Conservation (phyloP, 1,140 invertebrate genomes). For the Pseudomyrmex cubaensis region DNA sequence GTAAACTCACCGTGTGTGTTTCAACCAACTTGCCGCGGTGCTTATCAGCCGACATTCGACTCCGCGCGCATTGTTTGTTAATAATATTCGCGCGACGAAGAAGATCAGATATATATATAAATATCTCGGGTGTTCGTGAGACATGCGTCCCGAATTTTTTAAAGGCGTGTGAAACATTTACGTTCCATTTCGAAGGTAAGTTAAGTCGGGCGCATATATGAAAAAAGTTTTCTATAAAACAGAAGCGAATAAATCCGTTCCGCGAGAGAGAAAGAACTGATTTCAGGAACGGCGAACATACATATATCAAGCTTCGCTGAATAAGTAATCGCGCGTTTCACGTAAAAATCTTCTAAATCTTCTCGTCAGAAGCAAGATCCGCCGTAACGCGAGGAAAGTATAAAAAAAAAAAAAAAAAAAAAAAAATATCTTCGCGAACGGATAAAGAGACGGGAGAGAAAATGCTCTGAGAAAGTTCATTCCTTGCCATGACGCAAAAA, state of each 20-base stretch:
- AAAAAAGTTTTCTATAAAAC: neutral
- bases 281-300: conserved; percentile 22
- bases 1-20: neutral
- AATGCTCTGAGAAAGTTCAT: neutral
- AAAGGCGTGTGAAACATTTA: neutral
- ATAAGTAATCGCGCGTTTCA: conserved; percentile 42
- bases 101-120: too few relatives aligned
- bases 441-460: neutral
- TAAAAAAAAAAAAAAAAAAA: neutral
- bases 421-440: neutral
- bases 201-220: too few relatives aligned
- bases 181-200: too few relatives aligned
- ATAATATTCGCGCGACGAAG: conserved; percentile 28
- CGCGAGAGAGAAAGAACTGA: conserved; percentile 22
- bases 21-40: neutral
- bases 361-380: conserved; percentile 7
- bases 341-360: conserved; percentile 41
- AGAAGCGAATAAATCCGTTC: conserved; percentile 19
- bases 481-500: neutral
- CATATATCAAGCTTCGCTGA: conserved; percentile 42
- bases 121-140: neutral
- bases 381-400: neutral
- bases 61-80: neutral
- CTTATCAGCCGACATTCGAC: conserved; percentile 17
- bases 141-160: neutral